Evolutionary conservation across 2,113 vertebrate genomes (phyloP).

Genomic region (Callocephalon fimbriatum): DNA sequence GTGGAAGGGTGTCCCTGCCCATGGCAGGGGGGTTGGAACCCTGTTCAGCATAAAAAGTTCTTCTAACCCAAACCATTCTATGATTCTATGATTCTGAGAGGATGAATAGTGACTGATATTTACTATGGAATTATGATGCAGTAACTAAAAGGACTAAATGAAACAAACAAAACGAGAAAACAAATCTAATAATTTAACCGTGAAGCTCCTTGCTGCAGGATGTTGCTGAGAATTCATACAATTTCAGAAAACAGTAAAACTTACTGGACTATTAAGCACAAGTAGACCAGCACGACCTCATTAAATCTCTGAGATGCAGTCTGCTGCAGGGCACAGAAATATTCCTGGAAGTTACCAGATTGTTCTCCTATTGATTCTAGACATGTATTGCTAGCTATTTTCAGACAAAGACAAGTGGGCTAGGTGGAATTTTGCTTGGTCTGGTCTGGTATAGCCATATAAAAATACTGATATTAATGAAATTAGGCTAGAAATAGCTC

Average conservation of each 20-base stretch:
- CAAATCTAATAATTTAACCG: neutral
- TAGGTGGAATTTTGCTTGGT: neutral
- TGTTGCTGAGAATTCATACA: neutral
- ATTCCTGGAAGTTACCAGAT: neutral
- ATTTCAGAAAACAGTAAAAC: neutral
- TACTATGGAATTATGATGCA: neutral
- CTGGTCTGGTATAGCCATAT: neutral
- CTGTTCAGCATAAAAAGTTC: neutral
- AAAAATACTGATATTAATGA: neutral
- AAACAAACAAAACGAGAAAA: neutral
- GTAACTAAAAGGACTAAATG: neutral
- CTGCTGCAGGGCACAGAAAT: neutral
- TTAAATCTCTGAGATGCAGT: neutral
- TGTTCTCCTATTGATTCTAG: neutral
- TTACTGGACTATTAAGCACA: neutral
- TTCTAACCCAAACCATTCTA: neutral
- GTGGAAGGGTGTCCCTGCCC: neutral
- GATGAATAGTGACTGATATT: neutral
- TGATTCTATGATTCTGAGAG: neutral
- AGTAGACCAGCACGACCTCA: neutral
- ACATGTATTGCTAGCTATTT: neutral
- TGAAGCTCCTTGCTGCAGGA: neutral
- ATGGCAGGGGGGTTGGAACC: neutral
- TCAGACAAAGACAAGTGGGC: neutral
- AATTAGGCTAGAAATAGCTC: neutral